Base-by-base conservation (phyloP, 2,113 vertebrate genomes). In the Balaenoptera acutorostrata region DNA sequence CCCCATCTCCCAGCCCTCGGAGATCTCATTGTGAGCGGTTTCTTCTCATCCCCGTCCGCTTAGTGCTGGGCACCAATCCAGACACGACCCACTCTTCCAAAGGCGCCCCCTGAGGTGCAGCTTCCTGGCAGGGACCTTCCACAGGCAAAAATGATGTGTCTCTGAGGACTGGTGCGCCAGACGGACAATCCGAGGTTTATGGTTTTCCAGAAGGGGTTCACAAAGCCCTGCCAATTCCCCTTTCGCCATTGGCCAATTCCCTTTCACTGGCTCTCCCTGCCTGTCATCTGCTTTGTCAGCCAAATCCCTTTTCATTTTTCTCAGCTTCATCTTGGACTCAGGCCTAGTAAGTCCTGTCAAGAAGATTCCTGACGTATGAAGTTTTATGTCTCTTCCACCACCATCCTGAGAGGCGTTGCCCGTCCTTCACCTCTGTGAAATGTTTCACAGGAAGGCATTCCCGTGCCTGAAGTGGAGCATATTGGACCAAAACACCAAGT, bases 221-320 rank as follows among this genome's bases (percentile, higher is more conserved):
- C 80, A 55, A 52, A 90, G 57, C 55, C 68, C 81, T 97, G 97
- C 97, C 98, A 98, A 94, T 74, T 96, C 96, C 80, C 80, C 72
- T 75, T 80, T 94, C 83, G 88, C 92, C 95, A 93, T 69, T 96
- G 97, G 96, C 96, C 78, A 80, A 20, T 95, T 97, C 94, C 93
- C 90, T 97, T 97, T 97, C 96, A 91, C 93, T 81, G 36, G 81
- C 88, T 92, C 92, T 93, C 90, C 91, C 89, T 84, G 87, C 75
- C 85, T 95, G 90, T 98, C 97, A 97, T 96, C 87, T 93, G 85
- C 88, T 97, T 97, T 97, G 97, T 97, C 96, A 97, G 97, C 97
- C 97, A 98, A 98, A 98, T 90, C 89, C 80, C 83, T 95, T 97
- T 98, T 96, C 87, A 92, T 97, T 97, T 97, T 96, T 95, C 97